Base-by-base conservation (phyloP, 2,113 vertebrate species). In the Pelusios castaneus region DNA sequence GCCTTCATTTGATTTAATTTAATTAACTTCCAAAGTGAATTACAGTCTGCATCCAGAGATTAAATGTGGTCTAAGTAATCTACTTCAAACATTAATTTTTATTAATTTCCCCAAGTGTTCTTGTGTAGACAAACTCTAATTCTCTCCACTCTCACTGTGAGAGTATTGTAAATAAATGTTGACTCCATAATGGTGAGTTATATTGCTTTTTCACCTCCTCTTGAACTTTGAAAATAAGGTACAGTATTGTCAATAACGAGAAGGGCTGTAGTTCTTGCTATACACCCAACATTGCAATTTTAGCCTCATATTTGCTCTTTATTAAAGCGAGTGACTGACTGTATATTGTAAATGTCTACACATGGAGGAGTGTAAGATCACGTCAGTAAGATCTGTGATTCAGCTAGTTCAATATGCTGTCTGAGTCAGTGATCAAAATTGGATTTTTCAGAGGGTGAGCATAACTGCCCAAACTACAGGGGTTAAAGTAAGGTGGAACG, bases 341-440 rank as follows among this genome's bases (percentile, higher is more conserved):
- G 3, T n/a, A 70, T 9, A 70, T n/a, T 88, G 29, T 29, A 87
- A 80, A 82, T 75, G 38, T 41, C 38, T 38, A 6, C 38, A 8
- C 58, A 56, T 25, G 56, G 12, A 93, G 19, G 5, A 22, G 8
- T 85, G 43, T 10, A 83, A 73, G 56, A 88, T 45, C 21, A 89
- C 80, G 95, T 91, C 29, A 31, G 19, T 79, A 34, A 85, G 54
- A 95, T 47, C 3, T 85, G 5, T 73, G 82, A 11, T 89, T 19
- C 56, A 70, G 22, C 73, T 29, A 83, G 81, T 41, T 83, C 85
- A 85, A 87, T 91, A 91, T 92, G 88, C 47, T 73, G 56, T 75
- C 41, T 95, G 6, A 34, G 80, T 93, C 89, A 85, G 75, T 83
- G 82, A 92, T 13, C 81, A 91, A 41, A 52, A 52, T 13, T 10